phyloP scores from a whole-genome alignment of 2,797 vertebrate genomes.

The Syngnathus rostellatus region DNA sequence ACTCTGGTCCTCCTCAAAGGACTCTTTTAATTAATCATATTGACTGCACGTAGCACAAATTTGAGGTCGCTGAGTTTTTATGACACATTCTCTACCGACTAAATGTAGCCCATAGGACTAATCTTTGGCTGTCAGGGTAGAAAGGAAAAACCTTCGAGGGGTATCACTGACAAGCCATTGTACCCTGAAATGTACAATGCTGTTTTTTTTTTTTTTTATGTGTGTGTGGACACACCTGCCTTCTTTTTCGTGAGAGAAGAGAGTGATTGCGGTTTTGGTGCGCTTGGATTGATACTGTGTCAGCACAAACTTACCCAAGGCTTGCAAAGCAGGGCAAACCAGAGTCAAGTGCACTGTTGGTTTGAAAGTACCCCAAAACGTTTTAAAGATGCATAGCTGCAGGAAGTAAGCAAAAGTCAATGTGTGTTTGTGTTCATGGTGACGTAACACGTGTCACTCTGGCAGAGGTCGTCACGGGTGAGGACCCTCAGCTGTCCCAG shows the following conservation, averaged over 20 bases:
- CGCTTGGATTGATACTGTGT: background rate
- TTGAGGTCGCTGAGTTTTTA: background rate
- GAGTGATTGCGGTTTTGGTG: background rate
- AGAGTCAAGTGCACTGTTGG: background rate
- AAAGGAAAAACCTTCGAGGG: background rate
- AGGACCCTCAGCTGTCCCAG: slow-evolving; percentile 49
- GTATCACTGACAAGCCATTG: slow-evolving; percentile 3
- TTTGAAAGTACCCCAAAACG: background rate
- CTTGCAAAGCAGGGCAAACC: background rate
- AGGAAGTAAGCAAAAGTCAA: background rate
- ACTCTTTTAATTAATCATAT: background rate
- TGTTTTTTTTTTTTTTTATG: background rate
- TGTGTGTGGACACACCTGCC: background rate
- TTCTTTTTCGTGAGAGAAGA: background rate
- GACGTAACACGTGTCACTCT: background rate
- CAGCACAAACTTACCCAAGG: background rate
- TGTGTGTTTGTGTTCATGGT: background rate
- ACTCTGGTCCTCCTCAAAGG: background rate
- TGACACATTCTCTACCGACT: background rate
- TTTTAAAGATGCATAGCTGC: slow-evolving; percentile 1
- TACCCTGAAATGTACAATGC: slow-evolving; percentile 4
- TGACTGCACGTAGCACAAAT: background rate
- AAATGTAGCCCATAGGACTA: background rate
- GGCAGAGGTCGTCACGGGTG: slow-evolving; percentile 54
- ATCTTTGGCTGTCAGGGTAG: background rate